These are phyloP conservation scores for Cranoglanis bouderius DNA, from an alignment of 2,113 vertebrate genomes.

Conservation along the genomic window DNA sequence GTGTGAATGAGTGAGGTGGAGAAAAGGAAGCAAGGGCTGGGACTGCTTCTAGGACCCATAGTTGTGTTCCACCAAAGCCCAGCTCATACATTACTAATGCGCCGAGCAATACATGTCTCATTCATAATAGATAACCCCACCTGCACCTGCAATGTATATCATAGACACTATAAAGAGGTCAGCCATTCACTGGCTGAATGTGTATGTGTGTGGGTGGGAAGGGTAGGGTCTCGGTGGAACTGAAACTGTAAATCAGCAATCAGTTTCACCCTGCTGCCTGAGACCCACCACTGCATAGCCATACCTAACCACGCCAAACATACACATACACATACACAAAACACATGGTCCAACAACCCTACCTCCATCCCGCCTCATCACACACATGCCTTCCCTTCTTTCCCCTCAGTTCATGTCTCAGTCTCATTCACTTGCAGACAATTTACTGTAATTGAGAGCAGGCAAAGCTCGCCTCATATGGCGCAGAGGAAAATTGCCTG, in stretches of 20 bases:
- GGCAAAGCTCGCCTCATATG: conserved; percentile 56
- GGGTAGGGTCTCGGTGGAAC: background rate
- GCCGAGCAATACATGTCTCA: conserved; percentile 68
- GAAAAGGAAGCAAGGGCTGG: conserved; percentile 42
- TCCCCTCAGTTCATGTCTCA: conserved; percentile 47
- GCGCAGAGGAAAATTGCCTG: conserved; percentile 55
- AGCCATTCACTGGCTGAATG: conserved; percentile 55
- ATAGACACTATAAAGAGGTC: conserved; percentile 67
- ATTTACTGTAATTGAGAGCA: conserved; percentile 62
- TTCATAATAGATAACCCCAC: conserved; percentile 72
- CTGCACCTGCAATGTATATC: conserved; percentile 67
- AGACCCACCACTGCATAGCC: conserved; percentile 28
- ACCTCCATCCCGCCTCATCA: conserved; percentile 19
- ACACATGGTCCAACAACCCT: conserved; percentile 6
- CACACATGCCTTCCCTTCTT: conserved; percentile 18
- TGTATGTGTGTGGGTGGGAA: conserved; percentile 8
- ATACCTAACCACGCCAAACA: conserved; percentile 26
- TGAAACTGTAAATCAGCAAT: conserved; percentile 51
- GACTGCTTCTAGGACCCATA: conserved; percentile 55
- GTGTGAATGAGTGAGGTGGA: conserved; percentile 15
- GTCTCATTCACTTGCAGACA: conserved; percentile 52
- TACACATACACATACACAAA: background rate
- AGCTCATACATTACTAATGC: conserved; percentile 71
- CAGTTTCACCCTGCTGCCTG: conserved; percentile 28
- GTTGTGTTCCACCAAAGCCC: conserved; percentile 58